Conservation (phyloP, 2,888 invertebrate species). For the Pseudococcus jackbeardsleyi region DNA sequence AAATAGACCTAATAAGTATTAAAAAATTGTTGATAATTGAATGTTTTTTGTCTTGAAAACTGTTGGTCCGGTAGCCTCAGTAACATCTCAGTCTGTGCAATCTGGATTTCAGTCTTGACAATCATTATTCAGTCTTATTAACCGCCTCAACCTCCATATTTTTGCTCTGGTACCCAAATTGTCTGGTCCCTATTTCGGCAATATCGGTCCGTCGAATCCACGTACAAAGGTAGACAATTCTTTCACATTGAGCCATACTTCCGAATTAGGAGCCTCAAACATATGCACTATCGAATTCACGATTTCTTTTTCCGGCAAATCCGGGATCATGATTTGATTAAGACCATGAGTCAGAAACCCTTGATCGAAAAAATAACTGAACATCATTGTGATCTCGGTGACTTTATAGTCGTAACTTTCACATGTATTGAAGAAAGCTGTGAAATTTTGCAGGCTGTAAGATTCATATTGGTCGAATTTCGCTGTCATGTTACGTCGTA, state of each 20-base stretch:
- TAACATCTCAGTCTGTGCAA: too few species aligned
- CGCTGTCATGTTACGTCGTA: background rate
- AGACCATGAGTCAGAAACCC: background rate
- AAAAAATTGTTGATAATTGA: too few species aligned
- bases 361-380: constrained; percentile 17
- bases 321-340: background rate
- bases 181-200: too few species aligned
- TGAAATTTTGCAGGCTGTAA: background rate
- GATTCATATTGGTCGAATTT: background rate
- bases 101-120: too few species aligned
- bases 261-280: background rate
- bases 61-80: too few species aligned
- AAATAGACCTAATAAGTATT: too few species aligned
- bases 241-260: background rate
- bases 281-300: background rate
- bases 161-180: too few species aligned
- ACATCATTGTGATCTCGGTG: background rate
- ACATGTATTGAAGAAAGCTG: background rate
- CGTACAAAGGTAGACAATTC: too few species aligned
- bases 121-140: too few species aligned
- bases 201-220: too few species aligned
- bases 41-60: too few species aligned
- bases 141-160: too few species aligned
- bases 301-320: background rate
- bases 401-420: background rate